Evolutionary conservation across 2,888 invertebrate genomes (phyloP).

Genomic region (Nomada fucata): DNA sequence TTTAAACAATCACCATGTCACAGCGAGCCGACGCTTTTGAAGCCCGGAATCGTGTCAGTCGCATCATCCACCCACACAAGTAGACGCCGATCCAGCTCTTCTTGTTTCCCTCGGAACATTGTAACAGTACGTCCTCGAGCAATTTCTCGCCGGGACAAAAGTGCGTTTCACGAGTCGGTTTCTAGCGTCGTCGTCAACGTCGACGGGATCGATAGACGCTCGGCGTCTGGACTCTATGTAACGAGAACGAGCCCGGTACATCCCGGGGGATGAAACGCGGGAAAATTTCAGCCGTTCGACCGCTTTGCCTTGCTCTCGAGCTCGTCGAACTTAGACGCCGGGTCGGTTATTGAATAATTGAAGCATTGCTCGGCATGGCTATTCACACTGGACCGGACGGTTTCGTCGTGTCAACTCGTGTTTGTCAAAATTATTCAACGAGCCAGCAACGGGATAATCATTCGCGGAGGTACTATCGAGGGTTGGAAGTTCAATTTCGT

Average conservation of each 20-base stretch:
- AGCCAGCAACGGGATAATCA: conserved; percentile 17
- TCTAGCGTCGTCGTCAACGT: conserved; percentile 3
- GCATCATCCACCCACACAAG: too few relatives aligned
- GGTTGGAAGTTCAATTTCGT: not conserved
- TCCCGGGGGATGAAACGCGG: conserved; percentile 2
- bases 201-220: conserved; percentile 61
- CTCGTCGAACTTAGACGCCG: conserved; percentile 32
- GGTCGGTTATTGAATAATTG: conserved; percentile 43
- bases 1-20: too few relatives aligned
- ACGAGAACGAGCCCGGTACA: not conserved
- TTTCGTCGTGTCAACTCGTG: not conserved
- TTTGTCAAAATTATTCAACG: conserved; percentile 36
- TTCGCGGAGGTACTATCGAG: not conserved
- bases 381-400: conserved; percentile 3
- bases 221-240: conserved; percentile 42
- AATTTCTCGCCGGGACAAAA: not conserved
- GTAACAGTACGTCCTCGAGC: not conserved
- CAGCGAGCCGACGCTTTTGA: not conserved
- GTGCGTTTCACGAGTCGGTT: conserved; percentile 6
- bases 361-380: conserved; percentile 10
- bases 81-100: not conserved
- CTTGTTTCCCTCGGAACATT: not conserved
- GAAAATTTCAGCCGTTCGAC: not conserved
- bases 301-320: conserved; percentile 18
- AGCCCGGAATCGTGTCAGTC: not conserved